Percentiles rank a stretch among this genome's conserved stretches.
Evolutionary conservation across 2,113 vertebrate genomes (phyloP).

Genomic region (Calidris pygmaea): DNA sequence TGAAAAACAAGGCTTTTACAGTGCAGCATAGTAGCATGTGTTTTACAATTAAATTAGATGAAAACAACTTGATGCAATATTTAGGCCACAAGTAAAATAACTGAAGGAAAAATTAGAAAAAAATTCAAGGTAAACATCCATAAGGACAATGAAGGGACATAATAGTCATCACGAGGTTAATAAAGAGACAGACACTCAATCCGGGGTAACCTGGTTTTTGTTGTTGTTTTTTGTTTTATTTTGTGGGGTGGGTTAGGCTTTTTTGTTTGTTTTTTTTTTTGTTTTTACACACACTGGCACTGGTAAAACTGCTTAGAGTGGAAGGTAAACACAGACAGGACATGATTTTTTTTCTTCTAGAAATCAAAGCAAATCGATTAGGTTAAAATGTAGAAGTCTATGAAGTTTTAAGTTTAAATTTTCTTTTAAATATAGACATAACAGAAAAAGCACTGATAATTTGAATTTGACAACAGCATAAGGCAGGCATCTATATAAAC

Average conservation of each 20-base stretch:
- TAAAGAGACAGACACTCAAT: background rate
- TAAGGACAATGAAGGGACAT: background rate
- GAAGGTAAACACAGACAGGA: background rate
- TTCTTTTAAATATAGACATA: background rate
- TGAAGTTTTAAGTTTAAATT: background rate
- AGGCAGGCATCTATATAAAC: background rate
- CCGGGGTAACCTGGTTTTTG: background rate
- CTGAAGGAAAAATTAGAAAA: background rate
- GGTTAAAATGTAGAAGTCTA: background rate
- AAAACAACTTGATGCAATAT: background rate
- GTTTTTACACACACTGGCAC: background rate
- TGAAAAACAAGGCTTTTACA: background rate
- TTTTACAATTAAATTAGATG: fast-evolving
- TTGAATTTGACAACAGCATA: background rate
- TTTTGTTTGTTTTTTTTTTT: background rate
- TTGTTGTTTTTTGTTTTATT: background rate
- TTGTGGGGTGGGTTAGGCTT: background rate
- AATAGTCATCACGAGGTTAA: background rate
- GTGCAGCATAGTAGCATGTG: background rate
- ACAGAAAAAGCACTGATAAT: background rate
- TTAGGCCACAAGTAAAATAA: background rate
- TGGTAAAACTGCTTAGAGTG: background rate
- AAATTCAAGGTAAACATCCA: background rate
- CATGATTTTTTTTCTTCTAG: background rate
- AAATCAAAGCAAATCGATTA: background rate